These are phyloP conservation scores for Macrocentrus cingulum DNA, from an alignment of 1,140 invertebrate species.

Conservation along the genomic window DNA sequence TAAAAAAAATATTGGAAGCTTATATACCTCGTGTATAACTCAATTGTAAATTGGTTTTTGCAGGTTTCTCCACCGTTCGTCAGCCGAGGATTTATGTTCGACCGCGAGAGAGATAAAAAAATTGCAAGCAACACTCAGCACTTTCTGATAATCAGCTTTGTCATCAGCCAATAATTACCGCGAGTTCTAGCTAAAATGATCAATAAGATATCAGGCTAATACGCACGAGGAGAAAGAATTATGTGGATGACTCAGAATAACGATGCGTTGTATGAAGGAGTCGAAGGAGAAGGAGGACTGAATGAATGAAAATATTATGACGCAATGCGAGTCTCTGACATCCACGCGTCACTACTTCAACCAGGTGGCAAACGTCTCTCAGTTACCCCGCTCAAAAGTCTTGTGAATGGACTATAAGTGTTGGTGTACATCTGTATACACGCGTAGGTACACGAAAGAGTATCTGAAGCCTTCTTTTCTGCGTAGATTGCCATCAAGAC, in stretches of 20 bases:
- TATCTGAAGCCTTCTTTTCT: background rate
- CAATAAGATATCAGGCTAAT: too few relatives aligned
- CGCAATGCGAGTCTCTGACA: slow-evolving; percentile 22
- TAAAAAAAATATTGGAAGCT: too few relatives aligned
- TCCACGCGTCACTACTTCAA: slow-evolving; percentile 17
- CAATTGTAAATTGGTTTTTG: too few relatives aligned
- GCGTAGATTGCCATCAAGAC: too few relatives aligned
- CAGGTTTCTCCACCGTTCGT: background rate
- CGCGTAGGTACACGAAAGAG: background rate
- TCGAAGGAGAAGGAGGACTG: background rate
- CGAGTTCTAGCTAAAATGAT: too few relatives aligned
- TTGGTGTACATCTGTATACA: slow-evolving; percentile 3
- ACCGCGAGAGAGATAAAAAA: background rate
- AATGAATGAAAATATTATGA: slow-evolving; percentile 31
- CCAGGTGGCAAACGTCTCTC: slow-evolving; percentile 22
- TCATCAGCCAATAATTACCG: background rate
- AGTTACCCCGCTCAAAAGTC: slow-evolving; percentile 16
- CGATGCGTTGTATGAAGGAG: background rate
- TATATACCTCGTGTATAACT: too few relatives aligned
- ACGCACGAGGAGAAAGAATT: too few relatives aligned
- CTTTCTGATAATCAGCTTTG: background rate
- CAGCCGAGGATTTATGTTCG: background rate
- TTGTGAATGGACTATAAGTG: slow-evolving; percentile 17
- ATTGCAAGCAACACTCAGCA: background rate
- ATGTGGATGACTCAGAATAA: slow-evolving; percentile 18